Evolutionary conservation across 2,113 vertebrate species (phyloP).

Genomic region (Antechinus flavipes): DNA sequence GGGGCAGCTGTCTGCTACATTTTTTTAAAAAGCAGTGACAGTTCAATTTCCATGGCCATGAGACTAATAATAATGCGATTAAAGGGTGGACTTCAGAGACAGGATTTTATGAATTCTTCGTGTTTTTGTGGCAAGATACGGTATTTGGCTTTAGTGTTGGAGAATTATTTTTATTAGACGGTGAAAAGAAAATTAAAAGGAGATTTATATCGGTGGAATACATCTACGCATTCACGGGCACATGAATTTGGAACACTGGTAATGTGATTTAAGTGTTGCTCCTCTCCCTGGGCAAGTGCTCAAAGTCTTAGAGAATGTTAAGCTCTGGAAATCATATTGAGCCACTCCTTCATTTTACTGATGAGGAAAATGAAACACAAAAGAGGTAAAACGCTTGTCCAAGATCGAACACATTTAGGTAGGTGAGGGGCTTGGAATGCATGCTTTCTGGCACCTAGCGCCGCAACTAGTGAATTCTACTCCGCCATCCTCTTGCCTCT

Average conservation of each 20-base stretch:
- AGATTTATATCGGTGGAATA: slow-evolving; percentile 73
- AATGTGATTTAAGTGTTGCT: background rate
- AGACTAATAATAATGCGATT: slow-evolving; percentile 81
- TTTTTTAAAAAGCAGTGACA: slow-evolving; percentile 72
- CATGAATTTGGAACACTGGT: background rate
- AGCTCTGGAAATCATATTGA: background rate
- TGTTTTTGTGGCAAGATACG: slow-evolving; percentile 72
- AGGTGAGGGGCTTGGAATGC: background rate
- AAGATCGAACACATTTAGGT: background rate
- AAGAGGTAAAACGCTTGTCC: background rate
- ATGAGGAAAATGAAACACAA: background rate
- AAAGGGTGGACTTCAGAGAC: slow-evolving; percentile 71
- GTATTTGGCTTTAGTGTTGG: slow-evolving; percentile 78
- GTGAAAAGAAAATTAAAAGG: slow-evolving; percentile 81
- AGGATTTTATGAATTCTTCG: slow-evolving; percentile 76
- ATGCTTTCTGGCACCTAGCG: background rate
- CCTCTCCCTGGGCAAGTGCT: background rate
- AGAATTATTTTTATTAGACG: slow-evolving; percentile 81
- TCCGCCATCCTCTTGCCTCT: background rate
- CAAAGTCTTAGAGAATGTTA: background rate
- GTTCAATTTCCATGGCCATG: slow-evolving; percentile 79
- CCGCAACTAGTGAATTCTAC: background rate
- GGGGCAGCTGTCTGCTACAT: slow-evolving; percentile 80
- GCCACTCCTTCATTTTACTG: background rate
- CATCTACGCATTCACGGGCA: background rate